Evolutionary conservation across 2,888 invertebrate species (phyloP), one percentile per base, ranked within the genome.

Genomic region (Blastobasis adustella): DNA sequence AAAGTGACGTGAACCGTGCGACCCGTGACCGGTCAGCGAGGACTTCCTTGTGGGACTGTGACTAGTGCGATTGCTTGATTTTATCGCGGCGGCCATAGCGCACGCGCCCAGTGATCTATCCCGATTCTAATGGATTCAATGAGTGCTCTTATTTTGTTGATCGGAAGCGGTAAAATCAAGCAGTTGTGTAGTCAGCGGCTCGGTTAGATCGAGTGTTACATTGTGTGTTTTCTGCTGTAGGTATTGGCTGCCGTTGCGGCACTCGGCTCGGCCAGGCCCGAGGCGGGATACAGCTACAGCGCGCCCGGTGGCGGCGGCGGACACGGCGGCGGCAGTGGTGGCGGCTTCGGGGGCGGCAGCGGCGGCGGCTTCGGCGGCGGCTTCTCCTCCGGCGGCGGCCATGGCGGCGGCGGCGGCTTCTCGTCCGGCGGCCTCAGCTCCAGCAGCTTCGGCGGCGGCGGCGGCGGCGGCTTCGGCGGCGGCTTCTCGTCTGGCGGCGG

Each of bases 261-360:
- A 53, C 80, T 90, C 73, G 89, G 89, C 71, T 88, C 90, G 73
- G 90, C 90, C 53, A 83, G 90, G 56, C 91, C 91, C 73, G 91
- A 91, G 77, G 91, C 91, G 69, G 91, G 90, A 66, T 91, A 91
- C 77, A 90, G 90, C 76, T 90, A 89, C 80, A 86, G 76, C 76
- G 86, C 88, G 50, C 87, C 88, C 54, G 82, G 84, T 53, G 85
- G 86, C 57, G 82, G 82, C 54, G 74, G 75, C 57, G 61, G 63
- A 38, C 63, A 67, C 46, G 69, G 72, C 44, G 76, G 79, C 49
- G 68, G 61, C 56, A 68, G 74, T 9, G 71, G 82, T 39, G 67
- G 71, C 51, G 37, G 6, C 53, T 65, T 73, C 56, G 74, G 79
- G 8, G 69, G 77, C 53, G 56, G 65, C 59, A 67, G 69, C 49